Evolutionary conservation across 2,797 vertebrate genomes (phyloP).

Genomic region (Lacerta bilineata): DNA sequence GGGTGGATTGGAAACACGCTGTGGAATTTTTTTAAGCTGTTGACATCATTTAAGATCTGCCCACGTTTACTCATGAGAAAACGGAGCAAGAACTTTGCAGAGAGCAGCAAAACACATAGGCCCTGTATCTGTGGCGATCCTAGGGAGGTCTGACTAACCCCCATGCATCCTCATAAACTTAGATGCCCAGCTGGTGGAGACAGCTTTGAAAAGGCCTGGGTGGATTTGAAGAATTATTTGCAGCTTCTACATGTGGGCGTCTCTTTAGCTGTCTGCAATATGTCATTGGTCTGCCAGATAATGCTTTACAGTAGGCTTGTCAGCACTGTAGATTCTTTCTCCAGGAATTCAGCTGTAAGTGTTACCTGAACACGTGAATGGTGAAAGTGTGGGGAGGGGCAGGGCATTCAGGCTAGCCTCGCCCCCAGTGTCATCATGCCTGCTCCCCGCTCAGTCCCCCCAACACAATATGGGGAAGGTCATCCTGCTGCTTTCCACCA

Average conservation of each 20-base stretch:
- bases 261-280: background rate
- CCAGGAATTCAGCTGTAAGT: conserved; percentile 22
- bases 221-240: conserved; percentile 40
- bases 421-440: too few species aligned
- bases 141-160: conserved; percentile 39
- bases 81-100: background rate
- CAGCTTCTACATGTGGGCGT: conserved; percentile 34
- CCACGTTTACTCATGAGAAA: conserved; percentile 26
- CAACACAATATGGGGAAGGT: too few species aligned
- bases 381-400: too few species aligned
- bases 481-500: too few species aligned
- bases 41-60: conserved; percentile 15
- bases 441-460: too few species aligned
- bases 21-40: background rate
- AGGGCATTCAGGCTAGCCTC: too few species aligned
- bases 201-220: conserved; percentile 25
- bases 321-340: background rate
- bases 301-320: background rate
- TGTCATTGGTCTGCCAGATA: background rate
- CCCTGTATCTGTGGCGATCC: conserved; percentile 37
- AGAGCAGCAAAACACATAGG: conserved; percentile 42
- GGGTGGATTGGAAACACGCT: background rate
- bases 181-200: conserved; percentile 40
- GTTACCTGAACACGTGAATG: too few species aligned
- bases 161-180: conserved; percentile 40